These are phyloP conservation scores for Oryzias curvinotus DNA, from an alignment of 2,113 vertebrate species.

Conservation along the genomic window DNA sequence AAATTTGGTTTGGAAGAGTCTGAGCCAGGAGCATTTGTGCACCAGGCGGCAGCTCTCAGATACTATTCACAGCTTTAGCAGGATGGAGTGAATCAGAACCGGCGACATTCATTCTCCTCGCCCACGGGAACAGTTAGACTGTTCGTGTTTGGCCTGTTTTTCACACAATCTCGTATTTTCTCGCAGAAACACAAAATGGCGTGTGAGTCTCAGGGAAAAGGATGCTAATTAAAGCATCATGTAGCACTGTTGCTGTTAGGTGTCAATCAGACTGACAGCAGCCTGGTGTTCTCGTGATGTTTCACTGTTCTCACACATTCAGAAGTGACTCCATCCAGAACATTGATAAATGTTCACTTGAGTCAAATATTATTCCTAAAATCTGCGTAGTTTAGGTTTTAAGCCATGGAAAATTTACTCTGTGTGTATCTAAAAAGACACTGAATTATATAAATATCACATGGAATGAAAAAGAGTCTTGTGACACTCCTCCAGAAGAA, in stretches of 20 bases:
- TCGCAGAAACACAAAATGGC: conserved; percentile 29
- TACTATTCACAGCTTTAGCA: conserved; percentile 49
- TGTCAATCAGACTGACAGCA: conserved; percentile 29
- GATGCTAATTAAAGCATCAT: conserved; percentile 47
- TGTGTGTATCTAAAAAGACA: no score
- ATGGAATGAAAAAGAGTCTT: no score
- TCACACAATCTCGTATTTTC: conserved; percentile 24
- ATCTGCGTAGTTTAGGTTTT: no score
- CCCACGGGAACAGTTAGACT: conserved; percentile 62
- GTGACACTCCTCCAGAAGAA: no score
- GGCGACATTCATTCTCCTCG: conserved; percentile 25
- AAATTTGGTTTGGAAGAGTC: conserved; percentile 73
- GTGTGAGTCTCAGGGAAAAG: conserved; percentile 42
- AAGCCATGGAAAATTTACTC: no score
- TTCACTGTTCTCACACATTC: conserved; percentile 17
- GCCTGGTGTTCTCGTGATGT: conserved; percentile 36
- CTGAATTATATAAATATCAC: no score
- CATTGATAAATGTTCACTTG: not conserved
- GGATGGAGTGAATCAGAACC: conserved; percentile 60
- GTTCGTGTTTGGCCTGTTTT: conserved; percentile 28
- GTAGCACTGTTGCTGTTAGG: conserved; percentile 24
- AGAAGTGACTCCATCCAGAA: conserved; percentile 1
- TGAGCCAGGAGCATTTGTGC: conserved; percentile 55
- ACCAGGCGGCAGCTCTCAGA: conserved; percentile 39
- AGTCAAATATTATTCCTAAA: not conserved